A percentile compares a stretch with the other conserved stretches of the same genome.
Evolutionary conservation across 2,113 vertebrate species (phyloP).

Genomic region (Pachypanchax playfairii): DNA sequence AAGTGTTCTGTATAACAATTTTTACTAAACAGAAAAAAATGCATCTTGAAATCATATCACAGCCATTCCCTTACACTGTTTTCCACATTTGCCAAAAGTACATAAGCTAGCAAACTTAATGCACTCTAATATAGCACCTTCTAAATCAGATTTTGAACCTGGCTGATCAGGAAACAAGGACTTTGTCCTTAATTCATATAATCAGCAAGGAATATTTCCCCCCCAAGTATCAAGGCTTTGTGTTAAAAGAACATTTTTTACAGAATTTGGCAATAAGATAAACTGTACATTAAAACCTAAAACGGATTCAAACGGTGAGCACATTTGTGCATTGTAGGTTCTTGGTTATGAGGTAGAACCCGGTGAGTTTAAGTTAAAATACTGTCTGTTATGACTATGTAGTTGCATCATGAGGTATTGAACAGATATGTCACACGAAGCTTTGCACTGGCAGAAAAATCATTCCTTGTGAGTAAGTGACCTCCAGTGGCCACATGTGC

Average conservation of each 20-base stretch:
- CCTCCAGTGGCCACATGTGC: slow-evolving; percentile 79
- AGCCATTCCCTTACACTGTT: slow-evolving; percentile 50
- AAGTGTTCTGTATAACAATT: slow-evolving; percentile 49
- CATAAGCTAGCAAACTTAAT: slow-evolving; percentile 58
- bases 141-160: slow-evolving; percentile 64
- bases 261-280: slow-evolving; percentile 72
- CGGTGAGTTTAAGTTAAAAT: slow-evolving; percentile 77
- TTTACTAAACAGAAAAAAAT: slow-evolving; percentile 43
- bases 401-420: slow-evolving; percentile 83
- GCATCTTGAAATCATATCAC: slow-evolving; percentile 43
- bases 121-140: slow-evolving; percentile 73
- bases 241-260: slow-evolving; percentile 68
- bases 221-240: slow-evolving; percentile 77
- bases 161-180: slow-evolving; percentile 63
- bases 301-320: slow-evolving; percentile 66
- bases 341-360: slow-evolving; percentile 86
- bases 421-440: slow-evolving; percentile 80
- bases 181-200: slow-evolving; percentile 63
- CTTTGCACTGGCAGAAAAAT: slow-evolving; percentile 82
- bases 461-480: slow-evolving; percentile 81
- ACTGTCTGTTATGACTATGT: slow-evolving; percentile 82
- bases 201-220: slow-evolving; percentile 76
- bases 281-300: slow-evolving; percentile 61
- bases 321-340: slow-evolving; percentile 76
- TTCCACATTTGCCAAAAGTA: slow-evolving; percentile 46